Percentiles rank a stretch among this genome's conserved stretches.
Evolutionary conservation across 2,888 invertebrate genomes (phyloP).

Genomic region (Masnerella sp.): DNA sequence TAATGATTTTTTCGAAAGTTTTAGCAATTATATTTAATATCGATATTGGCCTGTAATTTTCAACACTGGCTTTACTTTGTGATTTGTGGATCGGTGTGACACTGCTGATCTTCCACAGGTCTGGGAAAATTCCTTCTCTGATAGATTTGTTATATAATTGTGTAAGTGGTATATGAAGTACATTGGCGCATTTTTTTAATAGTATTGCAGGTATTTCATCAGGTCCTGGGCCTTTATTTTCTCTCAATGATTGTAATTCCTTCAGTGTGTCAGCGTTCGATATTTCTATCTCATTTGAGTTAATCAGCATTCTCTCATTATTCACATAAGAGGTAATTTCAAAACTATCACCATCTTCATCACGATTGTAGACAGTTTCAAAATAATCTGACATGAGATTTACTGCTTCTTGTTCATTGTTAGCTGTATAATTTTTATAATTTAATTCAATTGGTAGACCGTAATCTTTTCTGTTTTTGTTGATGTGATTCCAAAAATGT

Average conservation of each 20-base stretch:
- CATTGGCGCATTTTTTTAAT: neutral
- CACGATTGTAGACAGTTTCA: slow-evolving; percentile 6
- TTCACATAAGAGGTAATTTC: neutral
- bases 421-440: neutral
- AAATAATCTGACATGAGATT: neutral
- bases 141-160: neutral
- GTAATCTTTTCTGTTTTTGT: neutral
- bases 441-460: neutral
- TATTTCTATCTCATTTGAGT: neutral
- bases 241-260: neutral
- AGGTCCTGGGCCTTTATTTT: neutral
- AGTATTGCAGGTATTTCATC: neutral
- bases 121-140: too few species aligned
- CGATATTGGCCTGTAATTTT: too few species aligned
- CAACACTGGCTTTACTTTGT: too few species aligned
- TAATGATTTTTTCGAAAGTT: neutral
- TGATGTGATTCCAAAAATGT: neutral
- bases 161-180: neutral
- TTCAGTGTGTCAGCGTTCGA: neutral
- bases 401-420: neutral
- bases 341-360: too few species aligned
- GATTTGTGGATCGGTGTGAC: neutral
- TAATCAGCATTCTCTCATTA: neutral
- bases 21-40: neutral
- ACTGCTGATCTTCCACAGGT: neutral